Evolutionary conservation across 2,888 invertebrate genomes (phyloP).

Genomic region (Cantharis flavilabris): DNA sequence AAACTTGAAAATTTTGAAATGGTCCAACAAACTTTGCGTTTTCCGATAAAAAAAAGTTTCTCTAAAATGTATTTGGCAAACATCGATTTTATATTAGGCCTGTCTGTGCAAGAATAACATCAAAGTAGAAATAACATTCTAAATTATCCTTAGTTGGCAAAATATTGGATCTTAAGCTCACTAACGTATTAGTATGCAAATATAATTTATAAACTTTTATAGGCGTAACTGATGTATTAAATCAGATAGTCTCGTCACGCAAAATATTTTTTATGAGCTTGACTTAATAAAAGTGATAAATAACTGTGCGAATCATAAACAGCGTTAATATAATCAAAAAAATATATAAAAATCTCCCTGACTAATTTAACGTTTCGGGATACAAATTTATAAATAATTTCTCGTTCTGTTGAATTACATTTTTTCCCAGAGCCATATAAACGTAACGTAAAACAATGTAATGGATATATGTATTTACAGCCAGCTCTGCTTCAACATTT

Average conservation of each 20-base stretch:
- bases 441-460: not conserved
- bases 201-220: not conserved
- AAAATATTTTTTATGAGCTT: not conserved
- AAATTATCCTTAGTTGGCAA: not conserved
- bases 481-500: conserved; percentile 8
- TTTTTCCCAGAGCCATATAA: not conserved
- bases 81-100: not conserved
- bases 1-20: not conserved
- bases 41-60: not conserved
- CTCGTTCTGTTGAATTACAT: not conserved
- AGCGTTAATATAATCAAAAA: not conserved
- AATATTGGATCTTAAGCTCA: not conserved
- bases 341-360: not conserved
- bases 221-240: not conserved
- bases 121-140: not conserved
- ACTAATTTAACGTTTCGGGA: not conserved
- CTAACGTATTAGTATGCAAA: not conserved
- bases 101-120: not conserved
- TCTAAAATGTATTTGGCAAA: not conserved
- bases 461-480: not conserved
- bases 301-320: not conserved
- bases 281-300: not conserved
- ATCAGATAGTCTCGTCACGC: not conserved
- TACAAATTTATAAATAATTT: not conserved
- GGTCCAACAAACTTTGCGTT: not conserved